These are phyloP conservation scores for Ceuthmochares aereus DNA, from an alignment of 2,113 vertebrate species.

Conservation along the genomic window DNA sequence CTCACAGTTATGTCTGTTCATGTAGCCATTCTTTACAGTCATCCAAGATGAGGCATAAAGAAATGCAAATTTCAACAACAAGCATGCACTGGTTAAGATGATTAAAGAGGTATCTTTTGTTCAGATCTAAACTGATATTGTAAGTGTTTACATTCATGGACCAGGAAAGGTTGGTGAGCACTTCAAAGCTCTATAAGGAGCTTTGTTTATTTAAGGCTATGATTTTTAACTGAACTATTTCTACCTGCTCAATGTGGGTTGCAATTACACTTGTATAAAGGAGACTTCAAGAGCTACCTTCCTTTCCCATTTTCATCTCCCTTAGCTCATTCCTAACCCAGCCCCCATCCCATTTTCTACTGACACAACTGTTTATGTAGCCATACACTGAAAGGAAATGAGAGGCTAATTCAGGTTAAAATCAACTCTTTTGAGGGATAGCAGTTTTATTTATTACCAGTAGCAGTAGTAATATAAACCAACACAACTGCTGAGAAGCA, in stretches of 20 bases:
- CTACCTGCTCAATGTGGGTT: neutral
- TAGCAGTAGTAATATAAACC: neutral
- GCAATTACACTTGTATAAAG: neutral
- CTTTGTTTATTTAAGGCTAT: neutral
- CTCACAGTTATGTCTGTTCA: conserved; percentile 7
- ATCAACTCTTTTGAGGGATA: neutral
- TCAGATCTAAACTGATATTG: neutral
- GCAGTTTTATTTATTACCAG: neutral
- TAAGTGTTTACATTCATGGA: neutral
- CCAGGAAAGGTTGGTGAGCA: neutral
- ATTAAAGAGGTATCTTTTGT: neutral
- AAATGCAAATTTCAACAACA: conserved; percentile 39
- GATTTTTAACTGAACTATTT: conserved; percentile 4
- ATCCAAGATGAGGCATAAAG: neutral
- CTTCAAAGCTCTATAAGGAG: neutral
- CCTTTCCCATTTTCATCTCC: neutral
- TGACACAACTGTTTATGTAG: neutral
- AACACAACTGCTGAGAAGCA: neutral
- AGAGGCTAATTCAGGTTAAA: neutral
- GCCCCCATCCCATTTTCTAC: neutral
- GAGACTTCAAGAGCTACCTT: neutral
- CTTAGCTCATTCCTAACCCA: neutral
- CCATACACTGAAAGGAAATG: neutral
- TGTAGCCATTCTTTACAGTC: neutral
- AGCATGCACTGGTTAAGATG: neutral